Percentiles rank a stretch among this genome's conserved stretches.
Evolutionary conservation across 2,797 vertebrate species (phyloP).

Genomic region (Scyliorhinus canicula): DNA sequence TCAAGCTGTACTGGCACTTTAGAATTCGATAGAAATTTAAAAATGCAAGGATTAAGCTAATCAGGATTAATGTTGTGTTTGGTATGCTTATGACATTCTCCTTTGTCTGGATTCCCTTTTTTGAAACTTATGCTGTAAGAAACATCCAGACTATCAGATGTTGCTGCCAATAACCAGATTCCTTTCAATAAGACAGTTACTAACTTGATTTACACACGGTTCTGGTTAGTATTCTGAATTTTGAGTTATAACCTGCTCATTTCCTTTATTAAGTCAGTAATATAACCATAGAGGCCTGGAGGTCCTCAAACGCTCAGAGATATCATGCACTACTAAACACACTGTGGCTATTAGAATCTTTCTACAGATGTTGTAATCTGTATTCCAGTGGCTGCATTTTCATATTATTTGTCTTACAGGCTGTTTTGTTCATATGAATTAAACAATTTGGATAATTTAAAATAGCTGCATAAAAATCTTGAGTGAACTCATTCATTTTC

Average conservation of each 20-base stretch:
- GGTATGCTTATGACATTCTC: neutral
- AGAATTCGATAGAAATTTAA: neutral
- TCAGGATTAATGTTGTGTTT: constrained; percentile 35
- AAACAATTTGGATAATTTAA: neutral
- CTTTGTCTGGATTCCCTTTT: neutral
- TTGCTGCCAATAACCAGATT: neutral
- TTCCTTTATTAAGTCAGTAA: constrained; percentile 20
- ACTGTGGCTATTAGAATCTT: neutral
- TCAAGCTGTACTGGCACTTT: neutral
- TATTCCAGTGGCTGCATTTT: neutral
- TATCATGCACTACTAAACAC: neutral
- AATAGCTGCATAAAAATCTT: neutral
- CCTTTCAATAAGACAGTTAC: constrained; percentile 27
- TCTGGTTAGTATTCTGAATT: constrained; percentile 27
- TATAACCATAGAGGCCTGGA: neutral
- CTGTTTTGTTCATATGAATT: neutral
- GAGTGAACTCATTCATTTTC: neutral
- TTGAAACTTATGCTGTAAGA: neutral
- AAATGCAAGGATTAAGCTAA: constrained; percentile 26
- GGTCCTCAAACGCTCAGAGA: neutral
- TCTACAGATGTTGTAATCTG: neutral
- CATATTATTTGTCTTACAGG: neutral
- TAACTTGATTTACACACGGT: constrained; percentile 17
- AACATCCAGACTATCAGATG: constrained; percentile 1
- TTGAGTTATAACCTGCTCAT: neutral